A percentile compares a stretch with the other conserved stretches of the same genome.
phyloP scores from a whole-genome alignment of 2,888 invertebrate genomes.

The Patella caerulea region DNA sequence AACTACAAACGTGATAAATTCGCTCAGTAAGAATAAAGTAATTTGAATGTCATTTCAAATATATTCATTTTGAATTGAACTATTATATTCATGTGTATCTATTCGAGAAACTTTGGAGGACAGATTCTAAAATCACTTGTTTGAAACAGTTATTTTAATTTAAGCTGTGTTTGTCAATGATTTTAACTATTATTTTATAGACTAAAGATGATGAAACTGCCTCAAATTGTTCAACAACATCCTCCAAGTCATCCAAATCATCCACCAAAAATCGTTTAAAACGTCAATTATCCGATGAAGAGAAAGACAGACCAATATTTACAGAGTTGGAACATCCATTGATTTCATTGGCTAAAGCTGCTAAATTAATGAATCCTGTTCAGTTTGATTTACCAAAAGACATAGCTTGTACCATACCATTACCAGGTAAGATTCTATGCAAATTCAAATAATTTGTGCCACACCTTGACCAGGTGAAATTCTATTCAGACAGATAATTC shows the following conservation, averaged over 20 bases:
- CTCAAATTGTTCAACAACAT: constrained; percentile 48
- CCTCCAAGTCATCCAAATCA: constrained; percentile 25
- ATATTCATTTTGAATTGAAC: no score
- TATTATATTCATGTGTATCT: no score
- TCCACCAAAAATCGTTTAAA: constrained; percentile 15
- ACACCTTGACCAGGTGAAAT: constrained; percentile 68
- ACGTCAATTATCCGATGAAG: constrained; percentile 21
- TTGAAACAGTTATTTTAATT: no score
- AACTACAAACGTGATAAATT: no score
- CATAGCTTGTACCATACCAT: constrained; percentile 73
- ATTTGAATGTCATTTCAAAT: no score
- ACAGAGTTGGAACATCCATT: constrained; percentile 76
- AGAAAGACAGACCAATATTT: constrained; percentile 40
- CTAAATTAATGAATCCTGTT: constrained; percentile 87
- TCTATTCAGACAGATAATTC: neutral
- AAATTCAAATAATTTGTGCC: constrained; percentile 26
- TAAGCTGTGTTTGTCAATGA: no score
- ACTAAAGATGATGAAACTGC: constrained; percentile 64
- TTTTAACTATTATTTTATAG: constrained; percentile 15
- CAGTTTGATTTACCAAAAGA: constrained; percentile 91
- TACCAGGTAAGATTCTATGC: constrained; percentile 64
- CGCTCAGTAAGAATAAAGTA: no score
- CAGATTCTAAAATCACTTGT: no score
- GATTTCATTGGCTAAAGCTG: constrained; percentile 85
- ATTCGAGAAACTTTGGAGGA: no score